These are phyloP conservation scores for Corythucha ciliata DNA, from an alignment of 2,888 invertebrate species.

Conservation along the genomic window DNA sequence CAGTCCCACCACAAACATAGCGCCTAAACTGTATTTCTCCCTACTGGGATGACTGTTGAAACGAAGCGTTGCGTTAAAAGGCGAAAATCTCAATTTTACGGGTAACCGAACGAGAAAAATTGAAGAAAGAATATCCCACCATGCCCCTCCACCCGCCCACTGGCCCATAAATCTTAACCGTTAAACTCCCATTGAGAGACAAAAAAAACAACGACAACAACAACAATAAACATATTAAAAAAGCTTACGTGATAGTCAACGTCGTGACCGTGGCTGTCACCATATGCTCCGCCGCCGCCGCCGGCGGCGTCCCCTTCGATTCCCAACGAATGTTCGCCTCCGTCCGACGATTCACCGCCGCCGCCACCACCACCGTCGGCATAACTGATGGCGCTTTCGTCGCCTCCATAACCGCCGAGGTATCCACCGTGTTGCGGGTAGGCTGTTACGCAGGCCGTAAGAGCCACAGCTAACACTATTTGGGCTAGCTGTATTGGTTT, in stretches of 20 bases:
- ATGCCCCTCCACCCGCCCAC: too few species aligned
- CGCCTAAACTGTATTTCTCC: too few species aligned
- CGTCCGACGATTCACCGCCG: too few species aligned
- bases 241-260: conserved; percentile 28
- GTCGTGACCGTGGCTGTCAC: conserved; percentile 26
- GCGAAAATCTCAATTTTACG: too few species aligned
- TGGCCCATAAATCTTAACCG: not conserved
- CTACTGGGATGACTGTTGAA: too few species aligned
- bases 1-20: too few species aligned
- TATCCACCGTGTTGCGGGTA: conserved; percentile 25
- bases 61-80: too few species aligned
- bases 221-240: too few species aligned
- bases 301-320: conserved; percentile 14
- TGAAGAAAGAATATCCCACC: too few species aligned
- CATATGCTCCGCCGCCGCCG: conserved; percentile 12
- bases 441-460: conserved; percentile 19
- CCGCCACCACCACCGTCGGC: conserved; percentile 20
- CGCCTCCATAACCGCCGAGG: conserved; percentile 27
- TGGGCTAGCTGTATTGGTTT: too few species aligned
- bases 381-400: conserved; percentile 14
- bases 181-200: not conserved
- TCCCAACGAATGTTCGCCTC: too few species aligned
- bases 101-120: too few species aligned
- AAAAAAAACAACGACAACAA: not conserved
- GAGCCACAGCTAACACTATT: conserved; percentile 24